Percentiles rank a stretch among this genome's conserved stretches.
These are phyloP conservation scores for Syngnathus rostellatus DNA, from an alignment of 2,797 vertebrate species.

Conservation along the genomic window DNA sequence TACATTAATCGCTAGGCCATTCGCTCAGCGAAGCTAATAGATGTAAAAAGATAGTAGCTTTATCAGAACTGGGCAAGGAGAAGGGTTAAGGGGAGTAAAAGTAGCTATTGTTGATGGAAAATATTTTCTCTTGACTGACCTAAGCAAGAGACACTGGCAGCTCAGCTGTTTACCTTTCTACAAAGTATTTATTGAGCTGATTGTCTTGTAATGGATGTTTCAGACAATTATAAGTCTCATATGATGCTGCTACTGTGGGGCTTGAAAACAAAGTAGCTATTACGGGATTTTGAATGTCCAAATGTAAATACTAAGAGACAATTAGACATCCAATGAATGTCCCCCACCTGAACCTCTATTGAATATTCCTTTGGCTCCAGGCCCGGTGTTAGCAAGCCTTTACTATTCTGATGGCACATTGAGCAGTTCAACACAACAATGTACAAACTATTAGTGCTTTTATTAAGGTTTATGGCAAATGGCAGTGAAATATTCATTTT, in stretches of 20 bases:
- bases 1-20: no score
- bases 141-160: background rate
- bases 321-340: background rate
- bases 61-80: background rate
- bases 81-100: background rate
- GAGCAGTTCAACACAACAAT: background rate
- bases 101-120: background rate
- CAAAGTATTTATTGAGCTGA: background rate
- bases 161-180: background rate
- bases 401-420: background rate
- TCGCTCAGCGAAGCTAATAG: background rate
- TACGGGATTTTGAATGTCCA: background rate
- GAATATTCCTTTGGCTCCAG: background rate
- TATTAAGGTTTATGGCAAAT: background rate
- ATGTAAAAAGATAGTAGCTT: background rate
- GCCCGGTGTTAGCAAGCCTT: slow-evolving; percentile 3
- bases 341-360: background rate
- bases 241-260: background rate
- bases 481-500: background rate
- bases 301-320: slow-evolving; percentile 6
- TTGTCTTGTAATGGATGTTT: background rate
- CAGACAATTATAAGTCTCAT: background rate
- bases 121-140: background rate
- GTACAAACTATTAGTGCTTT: background rate
- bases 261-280: background rate